Conservation (phyloP, 2,113 vertebrate species). For the Amblyopsis rosae region DNA sequence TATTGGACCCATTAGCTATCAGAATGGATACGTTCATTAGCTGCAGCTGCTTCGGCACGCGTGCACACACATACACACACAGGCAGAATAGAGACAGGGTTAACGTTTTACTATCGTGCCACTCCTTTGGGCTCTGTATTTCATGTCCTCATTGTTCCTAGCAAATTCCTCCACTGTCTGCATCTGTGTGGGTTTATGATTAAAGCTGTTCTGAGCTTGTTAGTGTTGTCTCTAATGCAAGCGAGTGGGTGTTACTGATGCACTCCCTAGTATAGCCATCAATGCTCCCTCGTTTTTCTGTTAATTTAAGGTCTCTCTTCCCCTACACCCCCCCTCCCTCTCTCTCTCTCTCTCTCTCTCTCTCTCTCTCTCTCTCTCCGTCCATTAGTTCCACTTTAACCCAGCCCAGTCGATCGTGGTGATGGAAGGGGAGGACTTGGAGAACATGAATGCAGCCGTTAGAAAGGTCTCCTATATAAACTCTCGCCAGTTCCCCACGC, state of each 20-base stretch:
- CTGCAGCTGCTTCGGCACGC: too few species aligned
- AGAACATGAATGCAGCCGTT: constrained; percentile 88
- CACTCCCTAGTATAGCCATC: too few species aligned
- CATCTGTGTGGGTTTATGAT: background rate
- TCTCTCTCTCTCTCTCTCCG: background rate
- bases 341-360: constrained; percentile 4
- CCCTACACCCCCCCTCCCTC: background rate
- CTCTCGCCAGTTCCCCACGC: constrained; percentile 92
- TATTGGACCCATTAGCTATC: too few species aligned
- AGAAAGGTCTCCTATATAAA: constrained; percentile 97
- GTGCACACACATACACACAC: too few species aligned
- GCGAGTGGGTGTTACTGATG: background rate
- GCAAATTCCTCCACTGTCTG: background rate
- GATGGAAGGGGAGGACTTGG: constrained; percentile 94
- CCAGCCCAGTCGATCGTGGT: constrained; percentile 94
- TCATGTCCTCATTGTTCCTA: background rate
- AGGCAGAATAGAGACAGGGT: too few species aligned
- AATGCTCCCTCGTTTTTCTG: background rate
- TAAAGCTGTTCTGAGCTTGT: constrained; percentile 2
- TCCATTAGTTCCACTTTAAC: constrained; percentile 93
- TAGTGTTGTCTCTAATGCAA: background rate
- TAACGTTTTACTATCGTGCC: too few species aligned
- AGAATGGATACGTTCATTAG: too few species aligned
- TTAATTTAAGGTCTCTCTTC: background rate
- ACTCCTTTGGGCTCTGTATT: background rate